Evolutionary conservation across 2,888 invertebrate genomes (phyloP), one percentile per base, ranked within the genome.

Genomic region (Hedychridium roseum): DNA sequence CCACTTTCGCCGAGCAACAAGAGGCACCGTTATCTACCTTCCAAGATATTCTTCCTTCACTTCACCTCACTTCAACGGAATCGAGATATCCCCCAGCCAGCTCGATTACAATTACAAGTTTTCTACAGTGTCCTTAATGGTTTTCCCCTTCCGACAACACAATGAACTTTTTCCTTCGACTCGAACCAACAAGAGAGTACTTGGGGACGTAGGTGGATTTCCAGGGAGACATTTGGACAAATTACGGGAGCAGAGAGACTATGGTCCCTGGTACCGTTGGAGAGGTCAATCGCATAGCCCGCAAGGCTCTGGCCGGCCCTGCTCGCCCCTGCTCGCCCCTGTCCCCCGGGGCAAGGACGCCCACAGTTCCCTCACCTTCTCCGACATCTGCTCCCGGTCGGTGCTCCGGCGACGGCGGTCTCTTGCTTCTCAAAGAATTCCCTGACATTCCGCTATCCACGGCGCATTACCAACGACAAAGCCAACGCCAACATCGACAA

Each of bases 271-370:
- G 32, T 52, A 57, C 34, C 36, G 54, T 42, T 48, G 43, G 42
- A 62, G 50, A 68, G 66, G 66, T 66, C 57, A 59, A 44, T 52
- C 42, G 47, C 37, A 39, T 43, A 36, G 57, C 57, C 48, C 23
- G 23, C 4, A 9, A 23, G 4, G 9, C 27, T 27, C 9, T 9
- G 3, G 2, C 3, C 2, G n/a, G 27, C 3, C 57, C 62, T 54
- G 50, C 31, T 44, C 60, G 49, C 53, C 45, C 15, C 59, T 45
- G 40, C 58, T 51, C 57, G 58, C 61, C 63, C 56, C 59, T 54
- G 66, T 71, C 58, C 57, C 71, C 73, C 50, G 64, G 62, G 71
- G 73, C 73, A 71, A 71, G 71, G 73, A 70, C 71, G 70, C 65
- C 65, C 62, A 60, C 67, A 60, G 70, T 71, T 64, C 68, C 64